These are phyloP conservation scores for Eilema depressum DNA, from an alignment of 2,888 invertebrate genomes.

Conservation along the genomic window DNA sequence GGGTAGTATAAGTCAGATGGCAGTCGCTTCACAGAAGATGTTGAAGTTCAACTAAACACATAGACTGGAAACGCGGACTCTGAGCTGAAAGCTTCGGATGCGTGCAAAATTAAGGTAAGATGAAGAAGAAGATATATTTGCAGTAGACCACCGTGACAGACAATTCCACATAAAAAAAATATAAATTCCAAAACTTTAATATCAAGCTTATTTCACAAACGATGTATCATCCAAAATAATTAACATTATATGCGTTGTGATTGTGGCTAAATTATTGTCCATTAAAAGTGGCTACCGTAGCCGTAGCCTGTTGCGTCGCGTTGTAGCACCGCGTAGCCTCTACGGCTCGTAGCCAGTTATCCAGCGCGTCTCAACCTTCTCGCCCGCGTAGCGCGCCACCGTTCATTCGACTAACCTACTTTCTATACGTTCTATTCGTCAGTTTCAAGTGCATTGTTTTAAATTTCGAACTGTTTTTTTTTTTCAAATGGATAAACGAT, in stretches of 20 bases:
- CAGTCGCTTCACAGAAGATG: too few relatives aligned
- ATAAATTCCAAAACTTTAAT: not conserved
- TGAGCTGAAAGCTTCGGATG: too few relatives aligned
- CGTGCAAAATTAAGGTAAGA: too few relatives aligned
- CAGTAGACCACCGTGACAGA: too few relatives aligned
- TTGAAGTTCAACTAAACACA: too few relatives aligned
- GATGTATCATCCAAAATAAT: not conserved
- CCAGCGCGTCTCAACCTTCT: constrained; percentile 72
- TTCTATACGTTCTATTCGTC: constrained; percentile 54
- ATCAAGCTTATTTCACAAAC: not conserved
- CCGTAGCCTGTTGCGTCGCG: constrained; percentile 77
- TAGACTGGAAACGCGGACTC: too few relatives aligned
- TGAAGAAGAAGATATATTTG: too few relatives aligned
- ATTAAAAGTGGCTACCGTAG: constrained; percentile 28
- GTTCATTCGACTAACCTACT: constrained; percentile 65
- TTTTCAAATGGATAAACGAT: constrained; percentile 57
- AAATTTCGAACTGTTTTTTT: constrained; percentile 34
- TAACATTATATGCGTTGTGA: constrained; percentile 18
- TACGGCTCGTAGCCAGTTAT: constrained; percentile 78
- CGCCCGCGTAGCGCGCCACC: constrained; percentile 71
- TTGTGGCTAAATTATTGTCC: constrained; percentile 19
- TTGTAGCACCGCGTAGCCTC: constrained; percentile 63
- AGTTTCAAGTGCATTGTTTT: constrained; percentile 44
- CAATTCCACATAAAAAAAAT: too few relatives aligned
- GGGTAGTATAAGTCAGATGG: too few relatives aligned